phyloP scores from a whole-genome alignment of 2,797 vertebrate species.

The Pagetopsis macropterus region DNA sequence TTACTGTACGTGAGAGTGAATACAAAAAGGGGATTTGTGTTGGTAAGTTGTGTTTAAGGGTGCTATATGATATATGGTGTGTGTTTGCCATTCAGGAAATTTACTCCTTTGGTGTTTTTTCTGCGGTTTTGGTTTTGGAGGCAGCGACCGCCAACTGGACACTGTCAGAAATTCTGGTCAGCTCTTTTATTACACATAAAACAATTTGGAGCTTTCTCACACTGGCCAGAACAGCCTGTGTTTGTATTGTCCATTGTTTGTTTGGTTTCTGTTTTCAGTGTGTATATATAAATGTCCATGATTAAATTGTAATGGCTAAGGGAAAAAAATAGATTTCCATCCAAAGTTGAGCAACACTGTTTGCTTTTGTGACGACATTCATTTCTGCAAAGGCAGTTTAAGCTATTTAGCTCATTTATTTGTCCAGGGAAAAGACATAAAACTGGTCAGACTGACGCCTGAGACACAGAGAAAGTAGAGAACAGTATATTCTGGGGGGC shows the following conservation, averaged over 20 bases:
- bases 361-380: conserved; percentile 50
- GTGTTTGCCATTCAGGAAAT: conserved; percentile 10
- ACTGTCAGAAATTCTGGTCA: conserved; percentile 46
- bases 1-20: conserved; percentile 23
- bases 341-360: conserved; percentile 33
- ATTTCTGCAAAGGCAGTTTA: conserved; percentile 24
- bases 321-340: conserved; percentile 19
- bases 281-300: conserved; percentile 33
- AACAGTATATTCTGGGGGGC: conserved; percentile 5
- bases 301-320: conserved; percentile 33
- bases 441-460: conserved; percentile 44
- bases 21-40: no score
- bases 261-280: conserved; percentile 47
- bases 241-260: conserved; percentile 51
- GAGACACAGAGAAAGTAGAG: neutral
- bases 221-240: conserved; percentile 38
- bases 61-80: neutral
- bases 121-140: conserved; percentile 59
- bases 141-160: conserved; percentile 35
- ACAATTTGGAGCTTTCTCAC: conserved; percentile 48
- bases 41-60: conserved; percentile 4
- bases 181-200: conserved; percentile 48
- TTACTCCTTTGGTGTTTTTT: conserved; percentile 28
- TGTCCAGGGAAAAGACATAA: conserved; percentile 45
- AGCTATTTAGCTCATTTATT: conserved; percentile 54